These are phyloP conservation scores for Fundulus diaphanus DNA, from an alignment of 2,797 vertebrate species.

Conservation along the genomic window DNA sequence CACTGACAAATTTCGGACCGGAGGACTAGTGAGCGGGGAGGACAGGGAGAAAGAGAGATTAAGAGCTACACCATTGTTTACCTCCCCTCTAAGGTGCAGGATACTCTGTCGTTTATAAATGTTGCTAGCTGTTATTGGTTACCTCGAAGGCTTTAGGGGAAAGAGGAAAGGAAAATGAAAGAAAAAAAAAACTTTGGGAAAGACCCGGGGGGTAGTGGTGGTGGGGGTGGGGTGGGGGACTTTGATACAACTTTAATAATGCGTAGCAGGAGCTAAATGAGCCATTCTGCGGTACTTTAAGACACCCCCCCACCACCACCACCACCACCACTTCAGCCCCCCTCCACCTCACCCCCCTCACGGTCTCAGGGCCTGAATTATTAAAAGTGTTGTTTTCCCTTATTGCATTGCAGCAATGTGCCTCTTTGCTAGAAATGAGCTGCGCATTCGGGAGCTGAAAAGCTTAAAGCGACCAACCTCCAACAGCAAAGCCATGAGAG, in stretches of 20 bases:
- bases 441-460: conserved; percentile 57
- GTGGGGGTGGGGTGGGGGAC: conserved; percentile 37
- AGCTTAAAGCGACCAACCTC: conserved; percentile 62
- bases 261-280: conserved; percentile 81
- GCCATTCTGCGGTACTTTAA: conserved; percentile 79
- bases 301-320: conserved; percentile 44
- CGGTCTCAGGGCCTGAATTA: conserved; percentile 78
- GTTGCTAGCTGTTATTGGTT: conserved; percentile 75
- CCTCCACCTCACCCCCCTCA: conserved; percentile 34
- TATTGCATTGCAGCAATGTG: conserved; percentile 81
- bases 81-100: conserved; percentile 72
- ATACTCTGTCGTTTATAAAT: conserved; percentile 78
- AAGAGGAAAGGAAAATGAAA: conserved; percentile 55
- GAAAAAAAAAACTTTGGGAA: conserved; percentile 66
- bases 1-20: conserved; percentile 62
- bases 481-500: conserved; percentile 42
- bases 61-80: conserved; percentile 77
- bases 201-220: conserved; percentile 60
- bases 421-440: conserved; percentile 74
- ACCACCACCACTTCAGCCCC: background rate
- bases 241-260: conserved; percentile 82
- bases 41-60: conserved; percentile 68
- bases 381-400: conserved; percentile 85
- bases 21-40: conserved; percentile 59
- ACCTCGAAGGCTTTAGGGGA: conserved; percentile 68